phyloP scores from a whole-genome alignment of 2,113 vertebrate species.

The Scytalopus superciliaris region DNA sequence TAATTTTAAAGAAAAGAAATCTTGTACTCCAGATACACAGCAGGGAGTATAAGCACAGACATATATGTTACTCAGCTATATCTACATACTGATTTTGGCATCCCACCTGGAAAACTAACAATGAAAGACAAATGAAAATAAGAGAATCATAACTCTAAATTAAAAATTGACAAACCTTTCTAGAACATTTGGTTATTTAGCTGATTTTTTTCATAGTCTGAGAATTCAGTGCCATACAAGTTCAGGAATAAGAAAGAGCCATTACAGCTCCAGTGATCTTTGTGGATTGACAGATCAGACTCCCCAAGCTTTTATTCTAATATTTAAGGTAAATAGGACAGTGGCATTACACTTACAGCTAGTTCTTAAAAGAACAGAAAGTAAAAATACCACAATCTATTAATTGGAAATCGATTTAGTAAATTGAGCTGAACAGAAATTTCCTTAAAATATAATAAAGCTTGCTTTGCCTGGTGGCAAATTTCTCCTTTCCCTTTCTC shows the following conservation, averaged over 20 bases:
- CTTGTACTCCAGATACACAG: background rate
- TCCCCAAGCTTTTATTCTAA: background rate
- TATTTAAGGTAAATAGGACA: background rate
- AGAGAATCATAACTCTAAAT: background rate
- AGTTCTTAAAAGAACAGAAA: background rate
- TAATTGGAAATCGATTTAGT: background rate
- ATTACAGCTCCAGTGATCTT: background rate
- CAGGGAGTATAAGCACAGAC: background rate
- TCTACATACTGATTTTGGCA: background rate
- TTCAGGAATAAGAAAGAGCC: background rate
- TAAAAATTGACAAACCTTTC: background rate
- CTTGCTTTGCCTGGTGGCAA: background rate
- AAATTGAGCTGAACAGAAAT: background rate
- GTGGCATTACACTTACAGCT: background rate
- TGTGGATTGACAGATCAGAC: background rate
- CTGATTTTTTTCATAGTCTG: background rate
- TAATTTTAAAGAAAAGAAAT: background rate
- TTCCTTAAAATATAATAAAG: background rate
- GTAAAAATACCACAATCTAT: background rate
- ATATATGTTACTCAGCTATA: background rate
- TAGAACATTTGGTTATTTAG: background rate
- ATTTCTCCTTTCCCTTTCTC: background rate
- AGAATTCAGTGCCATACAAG: background rate
- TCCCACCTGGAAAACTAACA: background rate
- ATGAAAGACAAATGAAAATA: background rate